Evolutionary conservation across 1,140 invertebrate genomes (phyloP), one percentile per base, ranked within the genome.

Genomic region (Caenorhabditis tropicalis): DNA sequence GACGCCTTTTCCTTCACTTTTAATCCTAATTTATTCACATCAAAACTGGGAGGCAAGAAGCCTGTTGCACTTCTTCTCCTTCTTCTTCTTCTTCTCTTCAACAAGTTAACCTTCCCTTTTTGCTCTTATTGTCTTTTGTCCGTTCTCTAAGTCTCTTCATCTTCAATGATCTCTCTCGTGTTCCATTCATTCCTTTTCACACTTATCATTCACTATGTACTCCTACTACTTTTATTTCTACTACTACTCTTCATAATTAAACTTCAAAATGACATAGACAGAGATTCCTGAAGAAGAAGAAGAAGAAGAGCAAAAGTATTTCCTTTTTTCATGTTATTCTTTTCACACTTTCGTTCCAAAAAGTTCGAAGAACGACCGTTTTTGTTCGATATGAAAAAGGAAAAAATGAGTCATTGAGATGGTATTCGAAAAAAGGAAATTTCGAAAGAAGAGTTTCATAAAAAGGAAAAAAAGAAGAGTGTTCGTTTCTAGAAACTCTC

Each of bases 21-120:
- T 74, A 74, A 74, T 74, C 65, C 65, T 74, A 74, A 74, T 74
- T 74, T 74, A 74, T 74, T 74, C 65, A 43, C 65, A 43, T 39
- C 65, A 43, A 74, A 46, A 74, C 58, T 65, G 31, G 15, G 58
- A 21, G 10, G 56, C n/a, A 36, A 65, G 10, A 65, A 74, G 65
- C 36, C 65, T 74, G 65, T 74, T 74, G 65, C 65, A 43, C 36
- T 31, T 74, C n/a, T 15, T 0, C 16, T 46, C 33, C 29, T 15
- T 19, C 21, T 74, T n/a, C 65, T 46, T 43, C 15, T 65, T 65
- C 31, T 36, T 65, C 15, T n/a, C 65, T 1, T 43, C 39, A 43
- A 43, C 39, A 46, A 74, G 36, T 43, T 74, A 74, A 43, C 65
- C 65, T 74, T 74, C 36, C 21, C 24, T 51, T 51, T 51, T 51